Base-by-base conservation (phyloP, 2,888 invertebrate genomes). In the Macrosiphum euphorbiae region DNA sequence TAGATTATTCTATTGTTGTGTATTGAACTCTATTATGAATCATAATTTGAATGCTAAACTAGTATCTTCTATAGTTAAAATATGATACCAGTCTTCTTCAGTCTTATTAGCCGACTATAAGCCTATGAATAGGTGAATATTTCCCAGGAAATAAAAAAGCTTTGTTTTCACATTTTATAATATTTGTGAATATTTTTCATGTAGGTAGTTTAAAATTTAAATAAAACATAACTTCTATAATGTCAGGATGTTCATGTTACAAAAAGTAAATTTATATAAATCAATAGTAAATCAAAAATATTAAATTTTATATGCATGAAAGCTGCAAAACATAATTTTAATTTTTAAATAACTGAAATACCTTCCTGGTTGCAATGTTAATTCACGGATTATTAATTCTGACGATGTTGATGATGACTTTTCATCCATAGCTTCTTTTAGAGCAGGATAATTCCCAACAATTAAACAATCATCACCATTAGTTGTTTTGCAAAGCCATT, bases 311-410 rank as follows among this genome's bases (percentile, higher is more conserved):
- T 0, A 24, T 55, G 0, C 55, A 55, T 24, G 24, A 55, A 55
- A 24, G 24, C 55, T 55, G 7, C 24, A 55, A 55, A 55, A 55
- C 7, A 24, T 55, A 24, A 55, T 24, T 24, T 5, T 0, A 55
- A 55, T 55, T 7, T 55, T 55, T 20, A 55, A 55, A 28, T 24
- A 55, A 78, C 52, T 78, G 7, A 3, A 28, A 8, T 58, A 94
- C 94, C 94, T 85, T 94, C 94, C 94, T 41, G 94, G 94, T n/a
- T 86, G 90, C 47, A 94, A 94, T 28, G 90, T 90, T 47, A 94
- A 61, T 94, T 94, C 94, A 50, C 86, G 94, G 20, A 94, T 90
- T 67, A 86, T 44, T 85, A 94, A 90, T 90, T 90, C 94, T 61
- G 94, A 90, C 67, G 94, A 94, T 24, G 61, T 50, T 24, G 85